Conservation (phyloP, 2,888 invertebrate species). For the Branchellion lobata region DNA sequence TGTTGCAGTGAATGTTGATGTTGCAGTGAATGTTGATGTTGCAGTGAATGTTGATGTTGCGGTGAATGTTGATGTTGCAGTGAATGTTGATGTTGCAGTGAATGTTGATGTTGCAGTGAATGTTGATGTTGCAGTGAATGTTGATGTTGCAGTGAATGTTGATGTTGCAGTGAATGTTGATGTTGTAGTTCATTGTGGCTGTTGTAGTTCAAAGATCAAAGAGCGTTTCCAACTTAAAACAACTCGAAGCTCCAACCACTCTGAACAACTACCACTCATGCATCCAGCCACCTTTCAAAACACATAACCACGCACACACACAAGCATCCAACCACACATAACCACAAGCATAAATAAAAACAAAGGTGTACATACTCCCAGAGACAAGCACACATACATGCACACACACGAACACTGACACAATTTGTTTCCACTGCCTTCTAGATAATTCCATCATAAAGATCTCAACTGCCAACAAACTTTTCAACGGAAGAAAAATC, state of each 20-base stretch:
- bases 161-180: background rate
- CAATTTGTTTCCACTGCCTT: background rate
- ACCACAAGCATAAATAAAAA: background rate
- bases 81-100: too few relatives aligned
- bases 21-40: too few relatives aligned
- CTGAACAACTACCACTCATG: slow-evolving; percentile 4
- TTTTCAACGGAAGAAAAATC: too few relatives aligned
- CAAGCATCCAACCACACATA: background rate
- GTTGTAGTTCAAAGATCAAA: background rate
- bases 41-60: too few relatives aligned
- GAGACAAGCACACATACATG: background rate
- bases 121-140: too few relatives aligned
- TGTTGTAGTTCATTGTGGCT: background rate
- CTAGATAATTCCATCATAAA: too few relatives aligned
- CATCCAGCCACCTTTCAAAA: background rate
- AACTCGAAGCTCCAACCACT: background rate
- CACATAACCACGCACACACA: too few relatives aligned
- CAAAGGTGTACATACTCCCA: background rate
- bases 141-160: background rate
- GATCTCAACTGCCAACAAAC: too few relatives aligned
- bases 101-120: too few relatives aligned
- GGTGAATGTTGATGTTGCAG: too few relatives aligned
- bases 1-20: too few relatives aligned
- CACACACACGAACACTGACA: background rate
- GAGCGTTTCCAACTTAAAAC: background rate